Conservation (phyloP, 2,888 invertebrate genomes). For the Clusia tigrina region DNA sequence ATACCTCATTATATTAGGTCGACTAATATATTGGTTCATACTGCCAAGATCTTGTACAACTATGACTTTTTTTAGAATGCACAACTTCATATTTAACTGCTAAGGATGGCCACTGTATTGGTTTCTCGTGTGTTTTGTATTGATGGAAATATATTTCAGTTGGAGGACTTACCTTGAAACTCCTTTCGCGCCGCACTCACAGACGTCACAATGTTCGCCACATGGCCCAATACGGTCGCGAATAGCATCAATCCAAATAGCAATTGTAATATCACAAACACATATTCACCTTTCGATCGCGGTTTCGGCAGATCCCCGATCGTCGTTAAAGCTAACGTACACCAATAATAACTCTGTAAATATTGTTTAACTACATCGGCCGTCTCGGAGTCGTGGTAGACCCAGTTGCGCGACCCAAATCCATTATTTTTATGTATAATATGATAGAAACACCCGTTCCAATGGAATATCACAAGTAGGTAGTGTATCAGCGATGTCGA, state of each 20-base stretch:
- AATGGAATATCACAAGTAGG: constrained; percentile 97
- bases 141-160: no score
- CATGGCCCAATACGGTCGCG: constrained; percentile 95
- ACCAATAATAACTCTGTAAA: constrained; percentile 98
- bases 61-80: no score
- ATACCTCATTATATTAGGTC: no score
- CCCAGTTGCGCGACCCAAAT: constrained; percentile 93
- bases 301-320: constrained; percentile 93
- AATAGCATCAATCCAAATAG: constrained; percentile 94
- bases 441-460: constrained; percentile 99
- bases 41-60: no score
- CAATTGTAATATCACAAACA: constrained; percentile 94
- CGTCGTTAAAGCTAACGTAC: constrained; percentile 93
- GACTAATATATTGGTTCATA: no score
- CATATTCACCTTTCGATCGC: constrained; percentile 91
- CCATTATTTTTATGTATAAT: constrained; percentile 95
- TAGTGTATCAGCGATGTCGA: constrained; percentile 93
- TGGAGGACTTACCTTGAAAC: constrained; percentile 83
- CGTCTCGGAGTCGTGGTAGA: constrained; percentile 84
- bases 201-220: constrained; percentile 97
- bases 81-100: no score
- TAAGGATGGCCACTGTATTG: no score
- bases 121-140: no score
- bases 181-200: constrained; percentile 97
- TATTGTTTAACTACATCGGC: constrained; percentile 93